Evolutionary conservation across 2,797 vertebrate species (phyloP).

Genomic region (Falco cherrug): DNA sequence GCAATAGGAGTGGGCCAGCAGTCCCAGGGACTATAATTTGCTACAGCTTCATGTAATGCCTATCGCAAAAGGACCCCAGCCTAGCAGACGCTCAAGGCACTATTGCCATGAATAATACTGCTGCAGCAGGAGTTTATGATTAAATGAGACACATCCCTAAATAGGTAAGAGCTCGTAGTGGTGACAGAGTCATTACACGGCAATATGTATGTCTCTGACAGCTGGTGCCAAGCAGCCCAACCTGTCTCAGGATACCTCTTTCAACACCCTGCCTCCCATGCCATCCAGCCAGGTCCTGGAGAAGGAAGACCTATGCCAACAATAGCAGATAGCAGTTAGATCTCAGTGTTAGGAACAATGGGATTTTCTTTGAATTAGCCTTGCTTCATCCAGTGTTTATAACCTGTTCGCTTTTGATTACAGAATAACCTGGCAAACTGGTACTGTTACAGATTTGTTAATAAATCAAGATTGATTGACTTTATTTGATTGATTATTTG

Average conservation of each 20-base stretch:
- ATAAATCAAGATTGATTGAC: no score
- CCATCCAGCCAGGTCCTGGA: background rate
- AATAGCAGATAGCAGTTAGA: background rate
- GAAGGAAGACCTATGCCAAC: background rate
- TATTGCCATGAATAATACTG: background rate
- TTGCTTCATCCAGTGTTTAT: background rate
- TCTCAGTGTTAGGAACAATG: rapidly evolving
- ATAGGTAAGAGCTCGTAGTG: background rate
- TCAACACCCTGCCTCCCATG: rapidly evolving
- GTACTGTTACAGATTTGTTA: no score
- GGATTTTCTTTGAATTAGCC: background rate
- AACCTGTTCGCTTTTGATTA: background rate
- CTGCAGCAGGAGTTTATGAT: background rate
- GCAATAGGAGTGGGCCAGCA: background rate
- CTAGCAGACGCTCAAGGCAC: background rate
- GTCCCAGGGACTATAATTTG: background rate
- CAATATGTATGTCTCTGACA: background rate
- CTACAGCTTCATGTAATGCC: background rate
- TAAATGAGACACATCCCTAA: background rate
- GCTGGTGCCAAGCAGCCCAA: background rate
- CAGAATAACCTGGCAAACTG: background rate
- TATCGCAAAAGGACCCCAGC: background rate
- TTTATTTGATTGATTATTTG: no score
- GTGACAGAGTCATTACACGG: background rate
- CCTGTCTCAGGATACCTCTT: background rate